These are phyloP conservation scores for Blastobasis lacticolella DNA, from an alignment of 2,888 invertebrate genomes.

Conservation along the genomic window DNA sequence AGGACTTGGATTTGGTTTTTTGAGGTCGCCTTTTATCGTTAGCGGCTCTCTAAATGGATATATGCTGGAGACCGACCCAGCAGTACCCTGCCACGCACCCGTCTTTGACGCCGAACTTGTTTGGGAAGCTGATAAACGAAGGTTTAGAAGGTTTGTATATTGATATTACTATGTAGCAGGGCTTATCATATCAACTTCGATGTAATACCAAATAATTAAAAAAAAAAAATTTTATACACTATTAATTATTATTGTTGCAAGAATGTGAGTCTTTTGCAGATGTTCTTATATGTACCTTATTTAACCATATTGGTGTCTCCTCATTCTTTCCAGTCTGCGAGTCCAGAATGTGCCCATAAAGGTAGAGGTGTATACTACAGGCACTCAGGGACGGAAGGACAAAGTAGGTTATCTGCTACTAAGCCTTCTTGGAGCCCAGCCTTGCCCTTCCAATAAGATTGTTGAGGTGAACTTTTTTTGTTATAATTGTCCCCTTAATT, in stretches of 20 bases:
- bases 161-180: background rate
- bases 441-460: slow-evolving; percentile 70
- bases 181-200: too few species aligned
- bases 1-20: slow-evolving; percentile 76
- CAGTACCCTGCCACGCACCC: slow-evolving; percentile 72
- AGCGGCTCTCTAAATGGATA: slow-evolving; percentile 78
- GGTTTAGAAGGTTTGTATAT: slow-evolving; percentile 74
- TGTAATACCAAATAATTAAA: too few species aligned
- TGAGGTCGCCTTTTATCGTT: slow-evolving; percentile 69
- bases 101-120: slow-evolving; percentile 82
- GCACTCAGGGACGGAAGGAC: slow-evolving; percentile 72
- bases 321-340: slow-evolving; percentile 71
- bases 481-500: too few species aligned
- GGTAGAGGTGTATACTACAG: slow-evolving; percentile 77
- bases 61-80: slow-evolving; percentile 79
- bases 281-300: too few species aligned
- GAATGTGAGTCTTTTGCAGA: too few species aligned
- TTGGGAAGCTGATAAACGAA: slow-evolving; percentile 84
- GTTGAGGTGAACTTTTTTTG: slow-evolving; percentile 40
- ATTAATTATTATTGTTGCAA: too few species aligned
- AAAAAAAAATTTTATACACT: too few species aligned
- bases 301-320: background rate
- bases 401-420: slow-evolving; percentile 81
- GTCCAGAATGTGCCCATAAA: slow-evolving; percentile 83
- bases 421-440: slow-evolving; percentile 80